phyloP scores from a whole-genome alignment of 2,888 invertebrate genomes.

The Netelia fuscicornis region DNA sequence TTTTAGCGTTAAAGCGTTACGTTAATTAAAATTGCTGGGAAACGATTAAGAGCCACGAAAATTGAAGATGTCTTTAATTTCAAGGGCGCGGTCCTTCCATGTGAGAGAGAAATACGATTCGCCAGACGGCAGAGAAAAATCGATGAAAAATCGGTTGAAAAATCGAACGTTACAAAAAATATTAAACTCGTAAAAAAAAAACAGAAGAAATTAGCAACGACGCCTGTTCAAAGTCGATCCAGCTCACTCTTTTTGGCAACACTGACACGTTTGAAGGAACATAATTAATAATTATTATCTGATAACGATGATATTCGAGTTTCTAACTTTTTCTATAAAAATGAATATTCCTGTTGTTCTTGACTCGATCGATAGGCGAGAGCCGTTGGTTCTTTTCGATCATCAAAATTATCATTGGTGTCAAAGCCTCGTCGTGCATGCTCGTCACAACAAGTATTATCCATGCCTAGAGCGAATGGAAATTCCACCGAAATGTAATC shows the following conservation, averaged over 20 bases:
- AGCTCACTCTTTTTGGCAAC: too few relatives aligned
- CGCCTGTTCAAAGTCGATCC: too few relatives aligned
- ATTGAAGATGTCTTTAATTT: background rate
- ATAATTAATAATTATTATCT: too few relatives aligned
- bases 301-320: background rate
- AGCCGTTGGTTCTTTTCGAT: constrained; percentile 22
- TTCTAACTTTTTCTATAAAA: background rate
- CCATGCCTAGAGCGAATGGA: background rate
- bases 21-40: background rate
- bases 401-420: constrained; percentile 12
- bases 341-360: constrained; percentile 1
- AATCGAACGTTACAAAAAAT: too few relatives aligned
- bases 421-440: background rate
- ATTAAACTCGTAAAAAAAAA: too few relatives aligned
- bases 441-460: background rate
- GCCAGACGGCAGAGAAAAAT: too few relatives aligned
- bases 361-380: constrained; percentile 6
- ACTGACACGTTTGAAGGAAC: too few relatives aligned
- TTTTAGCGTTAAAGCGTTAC: background rate
- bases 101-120: background rate
- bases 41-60: background rate
- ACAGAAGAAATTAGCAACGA: too few relatives aligned
- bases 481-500: background rate
- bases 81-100: background rate
- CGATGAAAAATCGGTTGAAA: too few relatives aligned